Conservation (phyloP, 2,797 vertebrate species). For the Macropodus opercularis region DNA sequence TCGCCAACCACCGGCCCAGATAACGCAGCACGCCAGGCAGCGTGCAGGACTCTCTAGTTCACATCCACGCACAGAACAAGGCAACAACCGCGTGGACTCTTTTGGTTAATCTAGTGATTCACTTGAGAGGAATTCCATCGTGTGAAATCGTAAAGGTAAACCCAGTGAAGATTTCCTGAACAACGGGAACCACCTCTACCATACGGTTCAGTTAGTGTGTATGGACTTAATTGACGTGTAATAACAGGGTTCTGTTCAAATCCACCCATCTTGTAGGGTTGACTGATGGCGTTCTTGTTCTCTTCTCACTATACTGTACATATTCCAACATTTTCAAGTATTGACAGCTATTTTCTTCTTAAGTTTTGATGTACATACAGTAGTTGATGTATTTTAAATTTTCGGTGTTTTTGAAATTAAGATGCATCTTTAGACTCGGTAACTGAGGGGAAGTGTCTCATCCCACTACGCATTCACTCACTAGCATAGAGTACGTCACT, state of each 20-base stretch:
- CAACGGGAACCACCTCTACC: neutral
- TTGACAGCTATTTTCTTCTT: neutral
- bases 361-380: conserved; percentile 54
- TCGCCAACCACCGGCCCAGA: conserved; percentile 84
- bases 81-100: conserved; percentile 4
- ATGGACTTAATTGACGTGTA: neutral
- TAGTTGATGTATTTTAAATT: conserved; percentile 38
- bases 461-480: neutral
- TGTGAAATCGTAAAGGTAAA: conserved; percentile 11
- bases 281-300: neutral
- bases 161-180: neutral
- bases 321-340: conserved; percentile 3
- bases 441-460: conserved; percentile 4
- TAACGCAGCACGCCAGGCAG: conserved; percentile 61
- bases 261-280: neutral
- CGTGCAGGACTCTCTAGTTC: conserved; percentile 54
- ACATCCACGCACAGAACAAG: conserved; percentile 23
- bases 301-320: conserved; percentile 24
- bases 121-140: no score
- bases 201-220: conserved; percentile 8
- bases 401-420: conserved; percentile 35
- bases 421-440: conserved; percentile 1
- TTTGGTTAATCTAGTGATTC: neutral
- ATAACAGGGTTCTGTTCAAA: neutral
- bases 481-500: neutral